These are phyloP conservation scores for Beaufortia kweichowensis DNA, from an alignment of 2,113 vertebrate species.

Conservation along the genomic window DNA sequence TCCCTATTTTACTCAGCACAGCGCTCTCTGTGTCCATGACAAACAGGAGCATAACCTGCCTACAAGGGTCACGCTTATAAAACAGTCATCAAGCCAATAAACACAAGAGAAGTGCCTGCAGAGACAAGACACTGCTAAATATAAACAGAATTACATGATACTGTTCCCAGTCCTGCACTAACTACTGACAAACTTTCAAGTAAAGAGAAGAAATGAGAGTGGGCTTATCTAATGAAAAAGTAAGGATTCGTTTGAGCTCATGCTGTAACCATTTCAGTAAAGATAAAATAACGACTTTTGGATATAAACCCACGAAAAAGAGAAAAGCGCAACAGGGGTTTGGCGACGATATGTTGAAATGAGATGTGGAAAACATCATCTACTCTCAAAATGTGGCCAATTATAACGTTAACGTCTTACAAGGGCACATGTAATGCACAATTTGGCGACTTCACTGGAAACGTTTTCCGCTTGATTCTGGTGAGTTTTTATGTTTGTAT, in stretches of 20 bases:
- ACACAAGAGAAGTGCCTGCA: slow-evolving; percentile 12
- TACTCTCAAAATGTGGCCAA: neutral
- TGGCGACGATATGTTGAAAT: neutral
- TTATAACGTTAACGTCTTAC: slow-evolving; percentile 8
- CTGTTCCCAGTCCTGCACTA: slow-evolving; percentile 12
- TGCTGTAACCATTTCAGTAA: neutral
- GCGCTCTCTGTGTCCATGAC: slow-evolving; percentile 20
- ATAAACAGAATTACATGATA: slow-evolving; percentile 24
- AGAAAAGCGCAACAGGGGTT: neutral
- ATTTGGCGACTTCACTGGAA: neutral
- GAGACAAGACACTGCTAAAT: slow-evolving; percentile 22
- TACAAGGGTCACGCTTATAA: slow-evolving; percentile 18
- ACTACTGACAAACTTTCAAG: neutral
- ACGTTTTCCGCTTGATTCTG: neutral
- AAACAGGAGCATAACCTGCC: slow-evolving; percentile 34
- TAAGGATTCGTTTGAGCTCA: slow-evolving; percentile 4
- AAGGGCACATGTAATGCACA: neutral
- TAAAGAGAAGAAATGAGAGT: neutral
- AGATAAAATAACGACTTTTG: neutral
- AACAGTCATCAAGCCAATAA: slow-evolving; percentile 36
- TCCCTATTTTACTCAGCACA: slow-evolving; percentile 3
- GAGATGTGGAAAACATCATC: neutral
- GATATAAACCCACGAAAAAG: neutral
- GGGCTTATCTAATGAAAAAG: slow-evolving; percentile 9
- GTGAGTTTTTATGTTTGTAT: neutral